A percentile compares a stretch with the other conserved stretches of the same genome.
phyloP scores from a whole-genome alignment of 2,888 invertebrate species.

The Drosophila meridiana region DNA sequence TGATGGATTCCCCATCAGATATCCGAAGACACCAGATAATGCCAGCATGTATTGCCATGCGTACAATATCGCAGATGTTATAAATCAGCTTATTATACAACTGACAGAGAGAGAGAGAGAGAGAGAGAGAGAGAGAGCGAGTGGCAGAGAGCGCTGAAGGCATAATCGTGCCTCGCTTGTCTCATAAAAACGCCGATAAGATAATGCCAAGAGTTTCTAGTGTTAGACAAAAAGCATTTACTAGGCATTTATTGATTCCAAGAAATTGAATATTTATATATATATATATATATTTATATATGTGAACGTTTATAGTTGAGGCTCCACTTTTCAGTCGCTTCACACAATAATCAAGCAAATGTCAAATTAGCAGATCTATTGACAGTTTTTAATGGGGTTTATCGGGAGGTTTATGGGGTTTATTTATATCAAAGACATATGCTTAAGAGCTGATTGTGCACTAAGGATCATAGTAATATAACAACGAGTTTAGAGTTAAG shows the following conservation, averaged over 20 bases:
- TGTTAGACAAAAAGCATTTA: conserved; percentile 52
- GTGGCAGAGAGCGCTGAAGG: conserved; percentile 2
- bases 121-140: neutral
- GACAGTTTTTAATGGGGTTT: neutral
- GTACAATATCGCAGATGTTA: neutral
- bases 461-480: too few species aligned
- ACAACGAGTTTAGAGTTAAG: too few species aligned
- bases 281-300: neutral
- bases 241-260: conserved; percentile 37
- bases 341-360: conserved; percentile 7
- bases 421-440: too few species aligned
- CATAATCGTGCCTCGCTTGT: conserved; percentile 2
- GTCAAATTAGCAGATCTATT: neutral
- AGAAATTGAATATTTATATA: conserved; percentile 22
- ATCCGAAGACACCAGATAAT: conserved; percentile 20
- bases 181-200: conserved; percentile 46
- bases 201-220: conserved; percentile 49
- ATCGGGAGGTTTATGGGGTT: too few species aligned
- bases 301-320: conserved; percentile 14
- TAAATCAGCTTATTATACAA: conserved; percentile 5
- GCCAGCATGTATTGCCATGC: conserved; percentile 2
- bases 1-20: conserved; percentile 5
- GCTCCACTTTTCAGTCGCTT: neutral
- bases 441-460: too few species aligned
- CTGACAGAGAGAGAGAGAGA: neutral